Evolutionary conservation across 2,797 vertebrate genomes (phyloP).

Genomic region (Euthynnus affinis): DNA sequence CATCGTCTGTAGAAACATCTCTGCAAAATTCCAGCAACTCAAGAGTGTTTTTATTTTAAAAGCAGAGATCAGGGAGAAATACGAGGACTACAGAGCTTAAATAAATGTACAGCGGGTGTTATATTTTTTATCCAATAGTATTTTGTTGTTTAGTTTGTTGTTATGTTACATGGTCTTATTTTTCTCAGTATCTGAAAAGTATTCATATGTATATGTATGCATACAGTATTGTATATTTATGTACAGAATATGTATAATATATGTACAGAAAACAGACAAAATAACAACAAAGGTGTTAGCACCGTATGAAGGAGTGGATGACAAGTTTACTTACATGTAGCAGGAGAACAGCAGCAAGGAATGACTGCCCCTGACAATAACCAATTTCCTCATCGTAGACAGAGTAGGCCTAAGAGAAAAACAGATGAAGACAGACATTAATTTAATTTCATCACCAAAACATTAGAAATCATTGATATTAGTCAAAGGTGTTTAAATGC

Average conservation of each 20-base stretch:
- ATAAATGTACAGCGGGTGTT: neutral
- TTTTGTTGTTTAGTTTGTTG: no score
- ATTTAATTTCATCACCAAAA: neutral
- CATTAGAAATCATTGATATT: constrained; percentile 4
- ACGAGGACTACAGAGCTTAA: no score
- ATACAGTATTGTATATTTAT: no score
- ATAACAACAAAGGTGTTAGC: neutral
- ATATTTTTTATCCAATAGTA: neutral
- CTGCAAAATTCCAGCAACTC: neutral
- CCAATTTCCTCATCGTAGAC: constrained; percentile 98
- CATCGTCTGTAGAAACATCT: neutral
- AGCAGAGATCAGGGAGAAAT: neutral
- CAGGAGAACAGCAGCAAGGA: constrained; percentile 96
- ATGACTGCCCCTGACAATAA: constrained; percentile 98
- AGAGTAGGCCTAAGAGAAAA: constrained; percentile 91
- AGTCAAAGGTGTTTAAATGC: neutral
- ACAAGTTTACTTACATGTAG: constrained; percentile 92
- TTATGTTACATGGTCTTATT: neutral
- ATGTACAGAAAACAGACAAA: neutral
- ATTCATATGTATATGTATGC: neutral
- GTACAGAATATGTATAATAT: no score
- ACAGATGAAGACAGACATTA: constrained; percentile 5
- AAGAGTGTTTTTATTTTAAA: constrained; percentile 27
- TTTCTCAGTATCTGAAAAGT: no score
- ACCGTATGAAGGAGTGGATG: neutral